Percentiles rank a stretch among this genome's conserved stretches.
Conservation (phyloP, 2,888 invertebrate species). For the Crioceris asparagi region DNA sequence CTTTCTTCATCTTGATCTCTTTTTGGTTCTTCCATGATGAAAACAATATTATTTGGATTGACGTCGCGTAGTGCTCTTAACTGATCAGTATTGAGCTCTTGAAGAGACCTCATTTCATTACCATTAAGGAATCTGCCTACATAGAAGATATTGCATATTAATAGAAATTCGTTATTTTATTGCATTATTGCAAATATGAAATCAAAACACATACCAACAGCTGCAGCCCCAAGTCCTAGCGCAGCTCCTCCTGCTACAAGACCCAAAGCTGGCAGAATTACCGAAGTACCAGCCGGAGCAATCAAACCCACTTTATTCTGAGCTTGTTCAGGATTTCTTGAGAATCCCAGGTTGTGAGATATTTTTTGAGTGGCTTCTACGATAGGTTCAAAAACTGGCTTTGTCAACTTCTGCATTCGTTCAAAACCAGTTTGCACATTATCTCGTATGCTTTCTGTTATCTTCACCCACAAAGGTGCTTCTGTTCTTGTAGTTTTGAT, state of each 20-base stretch:
- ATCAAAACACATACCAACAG: slow-evolving; percentile 3
- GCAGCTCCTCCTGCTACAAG: slow-evolving; percentile 76
- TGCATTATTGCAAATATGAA: too few species aligned
- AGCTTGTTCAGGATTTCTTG: slow-evolving; percentile 33
- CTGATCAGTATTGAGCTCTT: slow-evolving; percentile 20
- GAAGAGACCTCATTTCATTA: slow-evolving; percentile 28
- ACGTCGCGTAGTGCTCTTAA: slow-evolving; percentile 27
- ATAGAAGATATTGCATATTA: too few species aligned
- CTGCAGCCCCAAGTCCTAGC: slow-evolving; percentile 34
- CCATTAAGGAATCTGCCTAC: slow-evolving; percentile 54
- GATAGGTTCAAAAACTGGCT: slow-evolving; percentile 60
- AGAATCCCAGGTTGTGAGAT: slow-evolving; percentile 62
- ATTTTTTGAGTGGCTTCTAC: slow-evolving; percentile 73
- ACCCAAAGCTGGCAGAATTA: slow-evolving; percentile 64
- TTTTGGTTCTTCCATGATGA: slow-evolving; percentile 27
- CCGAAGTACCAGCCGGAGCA: slow-evolving; percentile 46
- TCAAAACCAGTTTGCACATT: slow-evolving; percentile 61
- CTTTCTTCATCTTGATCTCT: slow-evolving; percentile 15
- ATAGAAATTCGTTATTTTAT: too few species aligned
- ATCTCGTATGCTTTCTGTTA: slow-evolving; percentile 62
- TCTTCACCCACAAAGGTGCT: slow-evolving; percentile 59
- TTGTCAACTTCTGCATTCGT: slow-evolving; percentile 54
- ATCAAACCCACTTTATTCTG: slow-evolving; percentile 57
- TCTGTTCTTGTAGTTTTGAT: slow-evolving; percentile 51
- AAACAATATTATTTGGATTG: slow-evolving; percentile 27